Percentiles rank a stretch among this genome's conserved stretches.
phyloP scores from a whole-genome alignment of 1,140 invertebrate species.

The Danaus plexippus region DNA sequence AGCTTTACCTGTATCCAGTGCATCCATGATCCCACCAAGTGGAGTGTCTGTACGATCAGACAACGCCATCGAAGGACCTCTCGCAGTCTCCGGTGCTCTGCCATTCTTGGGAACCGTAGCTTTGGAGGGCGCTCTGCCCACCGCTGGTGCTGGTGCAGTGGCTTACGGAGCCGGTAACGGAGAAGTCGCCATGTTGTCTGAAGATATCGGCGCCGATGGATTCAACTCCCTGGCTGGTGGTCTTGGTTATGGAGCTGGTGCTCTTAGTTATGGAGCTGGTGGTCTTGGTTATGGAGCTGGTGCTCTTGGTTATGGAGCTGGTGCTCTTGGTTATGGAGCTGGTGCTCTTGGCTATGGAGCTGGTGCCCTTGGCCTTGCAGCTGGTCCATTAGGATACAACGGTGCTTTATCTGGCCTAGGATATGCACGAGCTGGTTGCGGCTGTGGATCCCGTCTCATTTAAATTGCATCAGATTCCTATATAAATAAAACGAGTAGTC shows the following conservation, averaged over 20 bases:
- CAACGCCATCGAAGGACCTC: conserved; percentile 29
- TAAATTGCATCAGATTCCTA: background rate
- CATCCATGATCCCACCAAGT: conserved; percentile 30
- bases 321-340: conserved; percentile 5
- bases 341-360: conserved; percentile 4
- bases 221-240: conserved; percentile 4
- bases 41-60: conserved; percentile 33
- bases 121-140: conserved; percentile 29
- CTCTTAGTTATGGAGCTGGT: conserved; percentile 1
- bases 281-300: conserved; percentile 8
- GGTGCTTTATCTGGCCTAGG: background rate
- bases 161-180: conserved; percentile 34
- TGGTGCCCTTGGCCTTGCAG: background rate
- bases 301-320: conserved; percentile 2
- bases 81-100: conserved; percentile 28
- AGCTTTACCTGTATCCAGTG: conserved; percentile 27
- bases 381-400: background rate
- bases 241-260: conserved; percentile 11
- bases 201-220: conserved; percentile 16
- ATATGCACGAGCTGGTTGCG: background rate
- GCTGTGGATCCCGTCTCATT: no score
- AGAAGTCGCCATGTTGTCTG: conserved; percentile 27
- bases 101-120: conserved; percentile 33
- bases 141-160: conserved; percentile 31
- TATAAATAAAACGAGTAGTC: background rate